These are phyloP conservation scores for Lacerta agilis DNA, from an alignment of 2,797 vertebrate genomes.

Conservation along the genomic window DNA sequence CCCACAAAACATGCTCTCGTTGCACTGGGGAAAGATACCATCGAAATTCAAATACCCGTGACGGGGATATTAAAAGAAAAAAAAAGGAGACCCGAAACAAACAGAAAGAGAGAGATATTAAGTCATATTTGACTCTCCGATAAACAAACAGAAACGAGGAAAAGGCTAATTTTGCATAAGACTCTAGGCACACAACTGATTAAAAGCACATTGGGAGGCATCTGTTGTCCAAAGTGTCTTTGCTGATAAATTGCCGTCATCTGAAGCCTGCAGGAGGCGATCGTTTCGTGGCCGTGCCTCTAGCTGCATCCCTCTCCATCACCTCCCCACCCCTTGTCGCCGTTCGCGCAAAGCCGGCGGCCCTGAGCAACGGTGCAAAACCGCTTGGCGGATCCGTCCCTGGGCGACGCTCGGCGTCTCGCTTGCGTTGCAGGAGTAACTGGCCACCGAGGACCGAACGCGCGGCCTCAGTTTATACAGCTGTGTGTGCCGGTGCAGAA, in stretches of 20 bases:
- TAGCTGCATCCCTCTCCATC: background rate
- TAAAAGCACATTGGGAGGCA: slow-evolving; percentile 72
- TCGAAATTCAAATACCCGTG: slow-evolving; percentile 64
- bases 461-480: slow-evolving; percentile 65
- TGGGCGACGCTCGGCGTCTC: background rate
- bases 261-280: slow-evolving; percentile 39
- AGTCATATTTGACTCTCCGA: slow-evolving; percentile 70
- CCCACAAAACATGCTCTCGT: slow-evolving; percentile 65
- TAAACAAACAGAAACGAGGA: slow-evolving; percentile 71
- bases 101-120: slow-evolving; percentile 61
- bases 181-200: slow-evolving; percentile 31
- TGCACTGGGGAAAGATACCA: slow-evolving; percentile 72
- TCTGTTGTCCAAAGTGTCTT: slow-evolving; percentile 65
- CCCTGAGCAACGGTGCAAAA: slow-evolving; percentile 50
- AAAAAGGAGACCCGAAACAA: slow-evolving; percentile 13
- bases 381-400: slow-evolving; percentile 59
- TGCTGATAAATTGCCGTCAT: slow-evolving; percentile 48
- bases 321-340: background rate
- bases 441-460: slow-evolving; percentile 55
- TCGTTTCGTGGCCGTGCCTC: slow-evolving; percentile 28
- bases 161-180: slow-evolving; percentile 38
- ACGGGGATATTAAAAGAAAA: slow-evolving; percentile 64
- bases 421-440: slow-evolving; percentile 47
- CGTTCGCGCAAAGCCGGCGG: background rate
- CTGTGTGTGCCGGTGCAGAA: slow-evolving; percentile 33